Conservation (phyloP, 2,113 vertebrate genomes). For the Cololabis saira region DNA sequence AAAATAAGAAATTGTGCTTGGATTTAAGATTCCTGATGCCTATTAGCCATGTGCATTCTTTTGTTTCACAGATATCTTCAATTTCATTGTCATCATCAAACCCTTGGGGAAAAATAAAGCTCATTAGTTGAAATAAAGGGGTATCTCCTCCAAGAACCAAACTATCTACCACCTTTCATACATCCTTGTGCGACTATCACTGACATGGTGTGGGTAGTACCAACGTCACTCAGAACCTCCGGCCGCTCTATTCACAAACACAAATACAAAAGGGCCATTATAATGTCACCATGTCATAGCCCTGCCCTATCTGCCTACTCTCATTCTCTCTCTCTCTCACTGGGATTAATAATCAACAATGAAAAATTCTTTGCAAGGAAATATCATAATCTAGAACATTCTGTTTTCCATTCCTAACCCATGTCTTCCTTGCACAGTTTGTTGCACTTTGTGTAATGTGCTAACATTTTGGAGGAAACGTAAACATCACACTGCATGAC, state of each 20-base stretch:
- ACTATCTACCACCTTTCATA: not conserved
- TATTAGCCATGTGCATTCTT: too few species aligned
- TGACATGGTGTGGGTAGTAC: slow-evolving; percentile 63
- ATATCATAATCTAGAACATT: slow-evolving; percentile 3
- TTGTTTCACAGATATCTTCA: too few species aligned
- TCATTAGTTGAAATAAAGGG: too few species aligned
- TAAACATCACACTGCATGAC: not conserved
- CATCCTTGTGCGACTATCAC: slow-evolving; percentile 30
- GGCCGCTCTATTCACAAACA: slow-evolving; percentile 61
- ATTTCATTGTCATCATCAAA: too few species aligned
- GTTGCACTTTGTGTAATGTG: not conserved
- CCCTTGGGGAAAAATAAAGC: too few species aligned
- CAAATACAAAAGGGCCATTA: slow-evolving; percentile 65
- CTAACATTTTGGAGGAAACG: not conserved
- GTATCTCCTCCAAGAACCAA: too few species aligned
- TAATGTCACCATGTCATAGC: slow-evolving; percentile 37
- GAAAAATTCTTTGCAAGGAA: slow-evolving; percentile 2
- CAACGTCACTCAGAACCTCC: slow-evolving; percentile 69
- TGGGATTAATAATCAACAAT: slow-evolving; percentile 43
- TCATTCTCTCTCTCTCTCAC: not conserved
- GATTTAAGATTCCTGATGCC: too few species aligned
- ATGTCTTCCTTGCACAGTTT: not conserved
- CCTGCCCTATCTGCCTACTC: slow-evolving; percentile 43
- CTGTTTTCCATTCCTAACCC: slow-evolving; percentile 13
- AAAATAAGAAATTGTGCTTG: too few species aligned